Percentiles rank a stretch among this genome's conserved stretches.
phyloP scores from a whole-genome alignment of 37 sponge, comb jelly and placozoan species.

The Diacarnus erythraeanus region DNA sequence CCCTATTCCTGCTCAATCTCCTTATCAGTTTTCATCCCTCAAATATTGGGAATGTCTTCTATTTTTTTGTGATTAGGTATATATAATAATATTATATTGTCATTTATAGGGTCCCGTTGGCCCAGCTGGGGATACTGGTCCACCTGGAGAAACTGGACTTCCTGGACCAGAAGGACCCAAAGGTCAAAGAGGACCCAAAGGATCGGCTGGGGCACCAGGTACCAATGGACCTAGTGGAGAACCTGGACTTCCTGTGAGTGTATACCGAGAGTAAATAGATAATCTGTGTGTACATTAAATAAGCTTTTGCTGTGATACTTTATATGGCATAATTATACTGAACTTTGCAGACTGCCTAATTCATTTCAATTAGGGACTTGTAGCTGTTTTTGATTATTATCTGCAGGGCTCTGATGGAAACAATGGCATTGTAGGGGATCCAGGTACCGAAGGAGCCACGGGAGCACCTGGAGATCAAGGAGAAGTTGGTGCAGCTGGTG shows the following conservation, averaged over 20 bases:
- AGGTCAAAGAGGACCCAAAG: constrained; percentile 26
- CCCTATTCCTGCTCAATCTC: too few relatives aligned
- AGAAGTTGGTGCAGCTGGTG: constrained; percentile 40
- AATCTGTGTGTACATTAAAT: not conserved
- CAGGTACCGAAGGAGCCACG: constrained; percentile 8
- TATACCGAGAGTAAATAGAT: not conserved
- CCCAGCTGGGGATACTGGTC: constrained; percentile 50
- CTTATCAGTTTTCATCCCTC: too few relatives aligned
- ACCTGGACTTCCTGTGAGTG: constrained; percentile 58
- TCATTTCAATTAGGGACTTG: too few relatives aligned
- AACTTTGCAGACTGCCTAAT: not conserved
- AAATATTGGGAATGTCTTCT: not conserved
- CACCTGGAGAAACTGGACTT: constrained; percentile 25
- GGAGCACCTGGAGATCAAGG: constrained; percentile 29
- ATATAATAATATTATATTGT: too few relatives aligned
- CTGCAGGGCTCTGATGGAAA: constrained; percentile 12
- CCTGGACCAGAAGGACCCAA: not conserved
- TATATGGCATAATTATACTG: not conserved
- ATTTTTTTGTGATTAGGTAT: too few relatives aligned
- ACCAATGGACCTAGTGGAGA: constrained; percentile 45
- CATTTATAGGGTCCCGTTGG: constrained; percentile 49
- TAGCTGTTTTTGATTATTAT: not conserved
- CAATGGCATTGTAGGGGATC: constrained; percentile 10
- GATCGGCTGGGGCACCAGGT: constrained; percentile 34
- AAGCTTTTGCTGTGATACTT: not conserved